Evolutionary conservation across 2,888 invertebrate species (phyloP), one percentile per base, ranked within the genome.

Genomic region (Oscheius sp.): DNA sequence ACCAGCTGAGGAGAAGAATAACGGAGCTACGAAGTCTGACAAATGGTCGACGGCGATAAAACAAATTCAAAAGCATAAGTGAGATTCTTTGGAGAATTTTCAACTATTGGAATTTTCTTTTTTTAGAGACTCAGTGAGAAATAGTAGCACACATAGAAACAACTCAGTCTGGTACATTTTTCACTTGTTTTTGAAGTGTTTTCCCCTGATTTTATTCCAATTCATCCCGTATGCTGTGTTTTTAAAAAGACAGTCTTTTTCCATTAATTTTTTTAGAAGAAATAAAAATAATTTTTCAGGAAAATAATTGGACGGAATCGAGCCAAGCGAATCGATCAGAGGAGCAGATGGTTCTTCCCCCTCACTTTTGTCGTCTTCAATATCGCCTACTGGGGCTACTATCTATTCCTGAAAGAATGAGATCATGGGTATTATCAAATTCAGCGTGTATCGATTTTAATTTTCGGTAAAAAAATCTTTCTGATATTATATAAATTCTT

Each of bases 241-340:
- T 50, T 50, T 27, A 50, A 17, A 17, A 20, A 37, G 15, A 46
- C 15, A 6, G 46, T 20, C 10, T 46, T 10, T 46, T 20, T 10
- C 6, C 46, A 46, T 46, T 46, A 46, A 15, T 37, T 37, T 10
- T 37, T 37, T 37, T 37, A 37, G 37, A 37, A 33, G 12, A 37
- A 42, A 20, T 23, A 37, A 39, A 8, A 3, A n/a, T 3, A 27
- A 15, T 8, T 31, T 78, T 82, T 65, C 69, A 82, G 85, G 65
- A 80, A 84, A 68, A 79, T 81, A 42, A 77, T 78, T 29, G 85
- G 84, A 1, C 61, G 84, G 10, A 82, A 84, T 63, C 76, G 82
- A 39, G 86, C 86, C 3, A 84, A 84, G 72, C 75, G 75, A 64
- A 86, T 86, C 64, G 86, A 86, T 69, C 83, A 83, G 57, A 76